Evolutionary conservation across 2,888 invertebrate species (phyloP).

Genomic region (Acanthosepion pharaonis): DNA sequence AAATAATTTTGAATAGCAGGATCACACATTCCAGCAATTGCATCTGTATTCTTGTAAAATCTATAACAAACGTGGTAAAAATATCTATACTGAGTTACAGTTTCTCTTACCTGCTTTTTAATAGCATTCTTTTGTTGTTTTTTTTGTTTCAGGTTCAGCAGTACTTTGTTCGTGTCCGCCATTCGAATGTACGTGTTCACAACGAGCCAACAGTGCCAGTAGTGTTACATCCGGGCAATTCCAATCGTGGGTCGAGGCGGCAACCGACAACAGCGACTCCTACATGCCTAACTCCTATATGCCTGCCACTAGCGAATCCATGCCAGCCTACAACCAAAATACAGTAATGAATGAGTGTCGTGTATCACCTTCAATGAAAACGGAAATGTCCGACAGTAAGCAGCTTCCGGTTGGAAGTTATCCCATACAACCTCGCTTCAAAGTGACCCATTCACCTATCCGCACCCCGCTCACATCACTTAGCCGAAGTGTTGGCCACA

Average conservation of each 20-base stretch:
- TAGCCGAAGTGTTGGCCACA: constrained; percentile 35
- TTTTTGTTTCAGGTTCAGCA: constrained; percentile 59
- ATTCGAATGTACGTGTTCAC: constrained; percentile 66
- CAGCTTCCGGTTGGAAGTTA: neutral
- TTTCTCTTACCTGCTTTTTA: too few relatives aligned
- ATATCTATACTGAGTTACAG: too few relatives aligned
- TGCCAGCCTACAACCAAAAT: constrained; percentile 36
- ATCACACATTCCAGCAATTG: too few relatives aligned
- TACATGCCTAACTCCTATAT: neutral
- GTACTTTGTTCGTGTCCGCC: constrained; percentile 70
- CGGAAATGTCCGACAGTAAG: neutral
- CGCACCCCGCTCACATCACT: constrained; percentile 37
- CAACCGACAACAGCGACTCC: constrained; percentile 37
- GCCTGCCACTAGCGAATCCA: constrained; percentile 38
- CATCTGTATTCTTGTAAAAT: too few relatives aligned
- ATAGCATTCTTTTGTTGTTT: neutral
- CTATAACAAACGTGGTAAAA: too few relatives aligned
- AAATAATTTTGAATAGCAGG: too few relatives aligned
- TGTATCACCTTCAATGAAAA: constrained; percentile 5
- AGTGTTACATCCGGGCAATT: constrained; percentile 40
- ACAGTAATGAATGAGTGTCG: constrained; percentile 13
- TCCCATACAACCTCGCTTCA: constrained; percentile 40
- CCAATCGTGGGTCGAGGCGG: neutral
- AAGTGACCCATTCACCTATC: neutral
- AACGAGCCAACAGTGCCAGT: constrained; percentile 39